Evolutionary conservation across 2,113 vertebrate species (phyloP).

Genomic region (Corythornis cristatus): DNA sequence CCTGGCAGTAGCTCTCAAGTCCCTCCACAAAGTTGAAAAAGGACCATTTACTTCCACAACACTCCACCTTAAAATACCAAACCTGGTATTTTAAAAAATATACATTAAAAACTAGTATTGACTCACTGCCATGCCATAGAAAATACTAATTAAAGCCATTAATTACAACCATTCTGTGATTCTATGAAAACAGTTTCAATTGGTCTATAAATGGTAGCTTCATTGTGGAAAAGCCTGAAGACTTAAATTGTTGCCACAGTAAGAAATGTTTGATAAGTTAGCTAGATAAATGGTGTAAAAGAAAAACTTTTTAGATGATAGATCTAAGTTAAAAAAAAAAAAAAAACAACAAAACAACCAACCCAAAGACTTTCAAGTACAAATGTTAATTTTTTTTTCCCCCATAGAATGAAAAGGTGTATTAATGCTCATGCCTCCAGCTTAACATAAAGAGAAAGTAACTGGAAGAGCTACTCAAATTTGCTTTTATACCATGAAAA

Average conservation of each 20-base stretch:
- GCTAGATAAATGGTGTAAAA: not conserved
- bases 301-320: not conserved
- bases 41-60: constrained; percentile 22
- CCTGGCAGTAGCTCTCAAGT: not conserved
- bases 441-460: not conserved
- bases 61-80: constrained; percentile 12
- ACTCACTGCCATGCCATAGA: not conserved
- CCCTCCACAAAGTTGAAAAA: not conserved
- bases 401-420: not conserved
- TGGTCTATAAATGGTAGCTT: not conserved
- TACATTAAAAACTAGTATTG: not conserved
- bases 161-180: not conserved
- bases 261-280: not conserved
- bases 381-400: not conserved
- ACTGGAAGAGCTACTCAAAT: not conserved
- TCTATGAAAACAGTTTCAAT: not conserved
- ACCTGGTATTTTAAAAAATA: not conserved
- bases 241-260: not conserved
- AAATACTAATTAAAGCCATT: constrained; percentile 9
- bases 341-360: not conserved
- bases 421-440: not conserved
- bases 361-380: not conserved
- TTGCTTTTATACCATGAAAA: not conserved
- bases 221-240: not conserved
- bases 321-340: not conserved